A percentile compares a stretch with the other conserved stretches of the same genome.
phyloP scores from a whole-genome alignment of 2,888 invertebrate species.

The Drosophila falleni region DNA sequence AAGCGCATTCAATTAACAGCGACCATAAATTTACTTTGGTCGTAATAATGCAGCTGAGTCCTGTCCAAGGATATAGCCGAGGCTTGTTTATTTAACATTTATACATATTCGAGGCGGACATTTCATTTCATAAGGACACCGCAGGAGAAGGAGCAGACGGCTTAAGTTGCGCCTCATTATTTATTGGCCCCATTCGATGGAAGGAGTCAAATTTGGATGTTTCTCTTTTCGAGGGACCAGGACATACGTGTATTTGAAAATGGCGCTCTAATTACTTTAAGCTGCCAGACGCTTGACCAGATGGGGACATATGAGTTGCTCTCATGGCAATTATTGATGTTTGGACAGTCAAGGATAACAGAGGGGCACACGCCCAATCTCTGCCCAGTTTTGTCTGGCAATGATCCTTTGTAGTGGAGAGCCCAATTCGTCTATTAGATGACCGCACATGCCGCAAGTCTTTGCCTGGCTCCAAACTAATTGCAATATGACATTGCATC shows the following conservation, averaged over 20 bases:
- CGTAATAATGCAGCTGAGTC: slow-evolving; percentile 76
- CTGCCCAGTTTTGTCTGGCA: slow-evolving; percentile 10
- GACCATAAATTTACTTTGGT: slow-evolving; percentile 76
- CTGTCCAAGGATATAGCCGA: slow-evolving; percentile 46
- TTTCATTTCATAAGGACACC: slow-evolving; percentile 44
- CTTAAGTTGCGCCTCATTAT: slow-evolving; percentile 69
- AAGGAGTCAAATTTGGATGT: background rate
- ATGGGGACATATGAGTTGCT: slow-evolving; percentile 18
- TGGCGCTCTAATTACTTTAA: slow-evolving; percentile 79
- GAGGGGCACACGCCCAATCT: background rate
- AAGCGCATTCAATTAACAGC: slow-evolving; percentile 74
- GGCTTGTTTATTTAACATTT: slow-evolving; percentile 72
- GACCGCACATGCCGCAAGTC: slow-evolving; percentile 56
- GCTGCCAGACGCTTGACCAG: slow-evolving; percentile 57
- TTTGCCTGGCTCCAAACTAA: slow-evolving; percentile 61
- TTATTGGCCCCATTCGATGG: slow-evolving; percentile 47
- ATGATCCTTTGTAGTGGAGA: slow-evolving; percentile 47
- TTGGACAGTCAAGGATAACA: slow-evolving; percentile 46
- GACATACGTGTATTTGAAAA: slow-evolving; percentile 34
- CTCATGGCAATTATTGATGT: slow-evolving; percentile 59
- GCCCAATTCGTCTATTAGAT: slow-evolving; percentile 63
- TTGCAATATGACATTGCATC: slow-evolving; percentile 77
- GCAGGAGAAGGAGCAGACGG: slow-evolving; percentile 29
- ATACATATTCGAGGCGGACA: slow-evolving; percentile 34
- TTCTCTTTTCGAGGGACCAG: slow-evolving; percentile 13